Evolutionary conservation across 2,797 vertebrate genomes (phyloP).

Genomic region (Gallinago stenura): DNA sequence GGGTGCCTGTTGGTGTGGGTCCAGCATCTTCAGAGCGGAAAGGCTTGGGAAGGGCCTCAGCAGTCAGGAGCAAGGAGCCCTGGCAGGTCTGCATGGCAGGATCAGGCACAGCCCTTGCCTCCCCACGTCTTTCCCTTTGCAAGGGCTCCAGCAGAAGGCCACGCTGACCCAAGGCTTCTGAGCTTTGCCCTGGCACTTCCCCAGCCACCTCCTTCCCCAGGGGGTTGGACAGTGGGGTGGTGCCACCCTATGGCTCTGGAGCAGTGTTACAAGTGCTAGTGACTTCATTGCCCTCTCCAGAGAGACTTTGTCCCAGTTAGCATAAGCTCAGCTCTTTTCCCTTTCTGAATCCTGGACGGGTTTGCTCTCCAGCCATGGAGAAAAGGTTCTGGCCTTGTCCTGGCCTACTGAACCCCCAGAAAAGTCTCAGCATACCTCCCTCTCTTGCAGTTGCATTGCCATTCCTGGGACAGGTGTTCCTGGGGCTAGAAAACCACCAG

Average conservation of each 20-base stretch:
- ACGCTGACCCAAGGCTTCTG: neutral
- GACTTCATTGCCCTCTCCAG: neutral
- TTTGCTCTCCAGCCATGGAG: neutral
- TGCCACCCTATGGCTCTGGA: constrained; percentile 59
- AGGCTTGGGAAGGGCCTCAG: neutral
- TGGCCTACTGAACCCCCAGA: neutral
- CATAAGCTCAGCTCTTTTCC: neutral
- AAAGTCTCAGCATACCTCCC: neutral
- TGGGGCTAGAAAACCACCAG: neutral
- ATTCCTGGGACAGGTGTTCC: neutral
- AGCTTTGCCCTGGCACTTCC: neutral
- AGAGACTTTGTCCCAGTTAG: neutral
- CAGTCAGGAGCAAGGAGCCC: neutral
- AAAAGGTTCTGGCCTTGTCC: neutral
- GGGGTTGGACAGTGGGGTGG: neutral
- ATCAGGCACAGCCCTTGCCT: neutral
- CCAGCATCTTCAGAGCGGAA: neutral
- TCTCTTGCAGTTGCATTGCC: neutral
- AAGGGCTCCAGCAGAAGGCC: neutral
- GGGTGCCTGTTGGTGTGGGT: neutral
- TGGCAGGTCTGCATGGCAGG: neutral
- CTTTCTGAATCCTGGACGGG: neutral
- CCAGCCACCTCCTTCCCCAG: neutral
- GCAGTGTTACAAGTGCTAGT: neutral
- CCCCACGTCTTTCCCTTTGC: neutral